Base-by-base conservation (phyloP, 2,113 vertebrate genomes). In the Sclerurus mexicanus region DNA sequence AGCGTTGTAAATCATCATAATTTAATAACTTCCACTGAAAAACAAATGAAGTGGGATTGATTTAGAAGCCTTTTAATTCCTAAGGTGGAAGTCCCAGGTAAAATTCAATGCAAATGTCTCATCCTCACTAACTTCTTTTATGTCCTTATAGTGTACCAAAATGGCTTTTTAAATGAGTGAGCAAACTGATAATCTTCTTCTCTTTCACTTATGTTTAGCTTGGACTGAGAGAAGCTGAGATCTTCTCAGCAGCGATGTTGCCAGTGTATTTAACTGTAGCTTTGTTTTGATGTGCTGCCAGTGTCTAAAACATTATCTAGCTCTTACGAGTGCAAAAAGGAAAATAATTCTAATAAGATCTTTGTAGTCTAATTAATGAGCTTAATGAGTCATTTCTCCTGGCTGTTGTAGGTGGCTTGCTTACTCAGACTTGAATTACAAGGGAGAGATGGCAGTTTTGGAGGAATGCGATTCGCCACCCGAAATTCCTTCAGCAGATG, bases 361-460 rank as follows among this genome's bases (percentile, higher is more conserved):
- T 14, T 84, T 74, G 24, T 49, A 25, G 56, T 77, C 25, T 77
- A 49, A 82, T 15, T 88, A 15, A 55, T 93, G 37, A 62, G 35
- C 67, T 75, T 97, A 97, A 23, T 55, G 59, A 94, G 39, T 67
- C 42, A 35, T 95, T 97, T 92, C 72, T 92, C 75, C 52, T 92
- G 95, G 58, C 81, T 89, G 20, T 87, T 96, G 20, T 83, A 99
- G 99, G 71, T 99, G 99, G 99, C 97, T 99, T 97, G 98, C 98
- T 85, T 99, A 98, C 81, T 98, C 98, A 63, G 97, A 98, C 39
- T 56, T 92, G 63, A 98, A 98, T 96, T 99, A 98, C 97, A 98
- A 97, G 68, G 98, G 99, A 31, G 97, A 98, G 87, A 93, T 97
- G 92, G 98, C 88, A 4, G 39, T 99, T 96, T 95, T 99, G 90